Evolutionary conservation across 2,113 vertebrate species (phyloP), one percentile per base, ranked within the genome.

Genomic region (Pygoscelis antarcticus): DNA sequence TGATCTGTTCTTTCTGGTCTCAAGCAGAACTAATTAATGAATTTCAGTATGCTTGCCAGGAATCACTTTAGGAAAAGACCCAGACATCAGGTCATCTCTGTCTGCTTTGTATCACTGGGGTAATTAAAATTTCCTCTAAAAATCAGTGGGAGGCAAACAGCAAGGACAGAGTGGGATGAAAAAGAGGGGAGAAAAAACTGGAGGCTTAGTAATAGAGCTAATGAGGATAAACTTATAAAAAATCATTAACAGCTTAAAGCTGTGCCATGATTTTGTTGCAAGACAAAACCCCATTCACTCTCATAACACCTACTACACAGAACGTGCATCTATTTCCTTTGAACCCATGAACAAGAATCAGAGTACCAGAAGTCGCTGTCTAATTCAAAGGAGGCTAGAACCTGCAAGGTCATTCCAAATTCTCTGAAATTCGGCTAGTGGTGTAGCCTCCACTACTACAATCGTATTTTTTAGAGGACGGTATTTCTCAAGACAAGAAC

Each of bases 21-120:
- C 84, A 94, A 94, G 82, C 81, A 93, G 89, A 95, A 96, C 89
- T 95, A 95, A 97, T 96, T 96, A 96, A 97, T 96, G 94, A 97
- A 96, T 93, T 97, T 96, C 74, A 91, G 89, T 83, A 70, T 42
- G 89, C 94, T 94, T 97, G 95, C 96, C 95, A 97, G 91, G 89
- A 96, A 94, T 91, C 94, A 94, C 84, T 97, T 95, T 47, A 96
- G 95, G 89, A 95, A 97, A 91, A 94, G 94, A 69, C 92, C 83
- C 94, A 95, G 95, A 96, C 93, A 94, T 95, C 94, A 97, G 96
- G 95, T 96, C 95, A 96, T 97, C 94, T 94, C 89, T 95, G 96
- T 96, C 95, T 96, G 95, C 93, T 97, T 94, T 97, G 91, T 91
- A 95, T 91, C 94, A 93, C 76, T 90, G 69, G 90, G 79, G 90